phyloP scores from a whole-genome alignment of 2,888 invertebrate genomes.

The Drosophila eohydei region DNA sequence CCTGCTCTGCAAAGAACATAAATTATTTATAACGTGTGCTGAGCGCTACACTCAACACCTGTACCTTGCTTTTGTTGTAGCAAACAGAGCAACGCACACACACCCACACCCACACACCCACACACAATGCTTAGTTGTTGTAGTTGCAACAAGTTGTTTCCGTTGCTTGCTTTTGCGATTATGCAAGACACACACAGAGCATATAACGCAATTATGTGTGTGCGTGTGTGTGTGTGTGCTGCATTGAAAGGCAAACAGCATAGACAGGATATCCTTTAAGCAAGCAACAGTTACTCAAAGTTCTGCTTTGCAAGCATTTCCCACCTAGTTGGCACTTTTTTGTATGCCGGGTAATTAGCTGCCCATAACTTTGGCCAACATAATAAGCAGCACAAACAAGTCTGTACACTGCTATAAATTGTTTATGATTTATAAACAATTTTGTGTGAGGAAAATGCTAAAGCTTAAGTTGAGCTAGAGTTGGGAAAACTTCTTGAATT shows the following conservation, averaged over 20 bases:
- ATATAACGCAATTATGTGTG: constrained; percentile 18
- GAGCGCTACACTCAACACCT: constrained; percentile 29
- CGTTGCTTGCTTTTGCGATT: constrained; percentile 55
- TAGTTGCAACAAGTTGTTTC: constrained; percentile 78
- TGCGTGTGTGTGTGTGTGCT: constrained; percentile 29
- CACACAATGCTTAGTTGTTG: constrained; percentile 17
- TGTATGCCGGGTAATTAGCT: constrained; percentile 54
- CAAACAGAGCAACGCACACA: constrained; percentile 31
- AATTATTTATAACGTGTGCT: constrained; percentile 69
- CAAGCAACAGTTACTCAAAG: constrained; percentile 38
- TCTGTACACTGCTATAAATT: constrained; percentile 26
- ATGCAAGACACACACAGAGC: constrained; percentile 48
- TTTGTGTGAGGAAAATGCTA: background rate
- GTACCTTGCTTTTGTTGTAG: constrained; percentile 27
- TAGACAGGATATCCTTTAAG: constrained; percentile 55
- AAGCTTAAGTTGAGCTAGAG: background rate
- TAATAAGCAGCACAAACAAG: constrained; percentile 30
- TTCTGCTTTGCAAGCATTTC: constrained; percentile 17
- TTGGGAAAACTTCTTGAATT: too few relatives aligned
- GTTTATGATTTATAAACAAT: background rate
- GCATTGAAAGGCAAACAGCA: constrained; percentile 58
- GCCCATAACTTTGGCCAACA: constrained; percentile 53
- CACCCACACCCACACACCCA: constrained; percentile 2
- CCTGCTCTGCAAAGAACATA: constrained; percentile 69
- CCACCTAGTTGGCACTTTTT: constrained; percentile 3